phyloP scores from a whole-genome alignment of 2,797 vertebrate species.

The Labeo calbasu region DNA sequence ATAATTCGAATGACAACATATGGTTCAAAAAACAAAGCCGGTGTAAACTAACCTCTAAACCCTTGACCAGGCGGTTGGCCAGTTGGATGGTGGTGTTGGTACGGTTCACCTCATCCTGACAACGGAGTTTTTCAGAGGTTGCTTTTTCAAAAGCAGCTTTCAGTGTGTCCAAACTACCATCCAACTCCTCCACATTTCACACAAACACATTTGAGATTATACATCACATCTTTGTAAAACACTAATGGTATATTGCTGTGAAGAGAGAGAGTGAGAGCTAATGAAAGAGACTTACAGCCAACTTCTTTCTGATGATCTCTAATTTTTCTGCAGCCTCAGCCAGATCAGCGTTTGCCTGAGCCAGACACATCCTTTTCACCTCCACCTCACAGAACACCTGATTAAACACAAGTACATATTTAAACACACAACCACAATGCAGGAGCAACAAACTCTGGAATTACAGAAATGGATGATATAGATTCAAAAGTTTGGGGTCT shows the following conservation, averaged over 20 bases:
- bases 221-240: background rate
- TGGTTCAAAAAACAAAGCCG: background rate
- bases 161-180: conserved; percentile 86
- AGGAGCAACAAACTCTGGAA: background rate
- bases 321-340: conserved; percentile 80
- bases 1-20: background rate
- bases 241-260: background rate
- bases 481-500: background rate
- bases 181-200: conserved; percentile 80
- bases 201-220: conserved; percentile 20
- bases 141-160: conserved; percentile 85
- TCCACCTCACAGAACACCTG: conserved; percentile 80
- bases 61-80: conserved; percentile 96
- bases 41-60: conserved; percentile 84
- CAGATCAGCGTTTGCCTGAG: conserved; percentile 80
- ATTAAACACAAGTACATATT: conserved; percentile 34
- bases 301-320: conserved; percentile 77
- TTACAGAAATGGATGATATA: background rate
- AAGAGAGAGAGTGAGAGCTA: background rate
- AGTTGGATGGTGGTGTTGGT: conserved; percentile 95
- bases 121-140: conserved; percentile 89
- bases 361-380: conserved; percentile 78
- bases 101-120: conserved; percentile 93
- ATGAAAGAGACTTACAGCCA: conserved; percentile 68
- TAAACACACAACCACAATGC: conserved; percentile 31